Percentiles rank a stretch among this genome's conserved stretches.
phyloP scores from a whole-genome alignment of 2,888 invertebrate species.

The Mesoligia furuncula region DNA sequence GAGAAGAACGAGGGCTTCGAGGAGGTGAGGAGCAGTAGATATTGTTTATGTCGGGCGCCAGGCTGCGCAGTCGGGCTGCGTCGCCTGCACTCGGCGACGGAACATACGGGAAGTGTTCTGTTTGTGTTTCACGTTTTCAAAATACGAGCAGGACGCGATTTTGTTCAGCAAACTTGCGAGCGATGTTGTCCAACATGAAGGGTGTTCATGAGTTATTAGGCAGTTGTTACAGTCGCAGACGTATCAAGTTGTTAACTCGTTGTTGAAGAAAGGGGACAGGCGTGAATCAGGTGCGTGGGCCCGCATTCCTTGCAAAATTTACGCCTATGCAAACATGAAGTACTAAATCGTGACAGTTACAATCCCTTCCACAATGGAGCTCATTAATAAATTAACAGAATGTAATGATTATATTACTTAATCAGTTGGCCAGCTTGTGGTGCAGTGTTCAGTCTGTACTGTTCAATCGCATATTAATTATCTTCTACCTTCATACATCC shows the following conservation, averaged over 20 bases:
- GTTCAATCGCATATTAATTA: constrained; percentile 21
- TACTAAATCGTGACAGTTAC: constrained; percentile 32
- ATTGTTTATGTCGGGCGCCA: constrained; percentile 66
- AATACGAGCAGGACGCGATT: constrained; percentile 40
- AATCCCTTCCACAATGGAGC: constrained; percentile 57
- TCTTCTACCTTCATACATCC: constrained; percentile 52
- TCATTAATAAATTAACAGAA: constrained; percentile 54
- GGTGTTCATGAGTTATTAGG: constrained; percentile 19
- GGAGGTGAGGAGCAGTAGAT: constrained; percentile 83
- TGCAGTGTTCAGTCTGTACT: constrained; percentile 18
- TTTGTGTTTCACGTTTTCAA: constrained; percentile 38
- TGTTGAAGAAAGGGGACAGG: constrained; percentile 53
- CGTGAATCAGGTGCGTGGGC: constrained; percentile 62
- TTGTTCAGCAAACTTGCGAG: constrained; percentile 11
- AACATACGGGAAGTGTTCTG: constrained; percentile 53
- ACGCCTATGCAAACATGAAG: constrained; percentile 62
- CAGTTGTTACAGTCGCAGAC: constrained; percentile 9
- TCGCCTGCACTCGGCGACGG: constrained; percentile 60
- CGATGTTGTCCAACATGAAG: constrained; percentile 2
- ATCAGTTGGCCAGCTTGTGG: constrained; percentile 20
- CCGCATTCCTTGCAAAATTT: constrained; percentile 61
- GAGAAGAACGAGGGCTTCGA: constrained; percentile 94
- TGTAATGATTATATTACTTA: constrained; percentile 36
- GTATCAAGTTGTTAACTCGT: constrained; percentile 3
- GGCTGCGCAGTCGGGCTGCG: constrained; percentile 81